Evolutionary conservation across 2,888 invertebrate species (phyloP).

Genomic region (Dichetophora obliterata): DNA sequence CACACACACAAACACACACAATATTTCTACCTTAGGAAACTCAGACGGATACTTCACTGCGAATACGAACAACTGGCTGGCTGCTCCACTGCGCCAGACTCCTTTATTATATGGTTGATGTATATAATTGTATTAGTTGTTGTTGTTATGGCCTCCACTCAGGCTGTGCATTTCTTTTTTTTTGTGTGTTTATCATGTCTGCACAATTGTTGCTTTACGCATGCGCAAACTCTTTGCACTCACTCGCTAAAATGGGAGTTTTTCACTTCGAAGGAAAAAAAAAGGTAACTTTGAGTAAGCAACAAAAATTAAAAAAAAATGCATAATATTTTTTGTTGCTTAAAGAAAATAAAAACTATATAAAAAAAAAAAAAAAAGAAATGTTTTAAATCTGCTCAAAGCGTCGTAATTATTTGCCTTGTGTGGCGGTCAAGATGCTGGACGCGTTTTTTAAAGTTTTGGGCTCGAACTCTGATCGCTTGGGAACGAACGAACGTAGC

Average conservation of each 20-base stretch:
- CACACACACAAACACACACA: neutral
- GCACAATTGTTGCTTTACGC: constrained; percentile 5
- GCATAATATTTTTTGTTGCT: no score
- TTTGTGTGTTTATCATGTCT: neutral
- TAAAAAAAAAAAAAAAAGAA: neutral
- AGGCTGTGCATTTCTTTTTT: neutral
- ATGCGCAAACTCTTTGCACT: neutral
- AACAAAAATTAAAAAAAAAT: neutral
- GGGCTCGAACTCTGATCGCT: no score
- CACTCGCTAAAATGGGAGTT: neutral
- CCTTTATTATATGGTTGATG: constrained; percentile 4
- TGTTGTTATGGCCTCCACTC: neutral
- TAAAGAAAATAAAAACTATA: no score
- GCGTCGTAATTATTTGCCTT: constrained; percentile 15
- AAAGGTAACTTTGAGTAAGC: neutral
- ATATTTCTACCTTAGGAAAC: no score
- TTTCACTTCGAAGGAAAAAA: neutral
- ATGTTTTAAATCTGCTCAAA: neutral
- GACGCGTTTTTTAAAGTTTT: no score
- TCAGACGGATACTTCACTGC: neutral
- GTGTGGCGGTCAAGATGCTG: neutral
- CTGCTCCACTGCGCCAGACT: constrained; percentile 9
- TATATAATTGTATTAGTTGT: neutral
- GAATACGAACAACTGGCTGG: neutral
- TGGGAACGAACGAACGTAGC: no score